Percentiles rank a stretch among this genome's conserved stretches.
Conservation (phyloP, 2,797 vertebrate species). For the Cheirogaleus major region DNA sequence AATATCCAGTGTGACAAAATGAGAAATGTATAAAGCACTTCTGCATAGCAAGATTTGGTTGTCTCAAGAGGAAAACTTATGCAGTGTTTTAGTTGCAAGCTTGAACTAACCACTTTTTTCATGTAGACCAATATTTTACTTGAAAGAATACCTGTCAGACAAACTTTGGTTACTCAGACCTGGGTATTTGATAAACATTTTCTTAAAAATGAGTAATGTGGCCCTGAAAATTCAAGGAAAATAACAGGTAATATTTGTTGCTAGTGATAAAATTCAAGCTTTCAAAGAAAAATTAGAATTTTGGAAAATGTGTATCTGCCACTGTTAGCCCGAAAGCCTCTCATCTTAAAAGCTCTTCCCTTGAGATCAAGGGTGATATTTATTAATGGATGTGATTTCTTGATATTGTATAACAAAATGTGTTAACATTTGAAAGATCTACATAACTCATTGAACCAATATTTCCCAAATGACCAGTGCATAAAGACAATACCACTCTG, state of each 20-base stretch:
- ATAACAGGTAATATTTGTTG: not conserved
- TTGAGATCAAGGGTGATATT: not conserved
- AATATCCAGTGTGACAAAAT: not conserved
- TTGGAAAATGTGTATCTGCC: not conserved
- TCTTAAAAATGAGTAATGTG: not conserved
- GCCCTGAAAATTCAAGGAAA: not conserved
- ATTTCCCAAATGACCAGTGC: not conserved
- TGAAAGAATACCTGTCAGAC: not conserved
- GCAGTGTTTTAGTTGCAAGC: not conserved
- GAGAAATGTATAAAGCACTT: not conserved
- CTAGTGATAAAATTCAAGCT: not conserved
- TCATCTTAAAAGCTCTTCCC: not conserved
- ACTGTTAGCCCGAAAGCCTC: not conserved
- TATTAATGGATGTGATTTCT: constrained; percentile 10
- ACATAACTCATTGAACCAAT: not conserved
- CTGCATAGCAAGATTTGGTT: not conserved
- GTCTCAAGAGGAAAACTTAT: not conserved
- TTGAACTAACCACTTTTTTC: not conserved
- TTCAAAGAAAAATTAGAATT: constrained; percentile 8
- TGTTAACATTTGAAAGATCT: not conserved
- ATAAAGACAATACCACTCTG: not conserved
- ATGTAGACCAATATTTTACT: not conserved
- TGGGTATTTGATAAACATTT: not conserved
- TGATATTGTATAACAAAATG: not conserved
- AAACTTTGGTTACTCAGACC: not conserved